Conservation (phyloP, 2,113 vertebrate species). For the Dipodomys merriami region DNA sequence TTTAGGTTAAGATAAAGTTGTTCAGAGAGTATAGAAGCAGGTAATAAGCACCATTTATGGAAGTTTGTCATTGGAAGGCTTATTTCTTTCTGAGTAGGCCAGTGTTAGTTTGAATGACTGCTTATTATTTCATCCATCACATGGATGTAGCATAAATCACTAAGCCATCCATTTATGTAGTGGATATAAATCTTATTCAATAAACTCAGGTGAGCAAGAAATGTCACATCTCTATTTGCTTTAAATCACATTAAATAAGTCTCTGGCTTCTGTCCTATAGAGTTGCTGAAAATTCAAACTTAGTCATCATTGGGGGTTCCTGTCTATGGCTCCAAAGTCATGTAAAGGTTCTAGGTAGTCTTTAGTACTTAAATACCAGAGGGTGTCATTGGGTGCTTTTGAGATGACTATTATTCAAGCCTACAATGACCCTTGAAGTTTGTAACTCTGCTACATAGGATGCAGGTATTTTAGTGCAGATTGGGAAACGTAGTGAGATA, state of each 20-base stretch:
- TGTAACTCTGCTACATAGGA: background rate
- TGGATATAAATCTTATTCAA: conserved; percentile 73
- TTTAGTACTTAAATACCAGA: background rate
- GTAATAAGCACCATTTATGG: conserved; percentile 43
- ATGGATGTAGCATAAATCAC: conserved; percentile 56
- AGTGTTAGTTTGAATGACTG: conserved; percentile 60
- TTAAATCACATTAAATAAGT: conserved; percentile 69
- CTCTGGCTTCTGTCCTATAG: conserved; percentile 18
- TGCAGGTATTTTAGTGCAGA: background rate
- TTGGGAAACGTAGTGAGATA: background rate
- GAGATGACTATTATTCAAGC: background rate
- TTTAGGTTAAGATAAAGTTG: conserved; percentile 65
- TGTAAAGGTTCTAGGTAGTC: background rate
- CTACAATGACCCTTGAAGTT: background rate
- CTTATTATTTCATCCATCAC: conserved; percentile 67
- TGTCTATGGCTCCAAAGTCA: background rate
- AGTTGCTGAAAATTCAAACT: conserved; percentile 29
- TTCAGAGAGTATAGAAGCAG: conserved; percentile 52
- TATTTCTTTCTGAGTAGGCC: conserved; percentile 56
- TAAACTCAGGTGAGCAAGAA: conserved; percentile 72
- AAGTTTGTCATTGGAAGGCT: conserved; percentile 43
- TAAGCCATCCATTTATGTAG: conserved; percentile 53
- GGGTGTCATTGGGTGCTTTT: background rate
- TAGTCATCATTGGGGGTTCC: background rate
- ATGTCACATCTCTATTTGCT: conserved; percentile 71